Evolutionary conservation across 2,113 vertebrate species (phyloP).

Genomic region (Tragelaphus buxtoni): DNA sequence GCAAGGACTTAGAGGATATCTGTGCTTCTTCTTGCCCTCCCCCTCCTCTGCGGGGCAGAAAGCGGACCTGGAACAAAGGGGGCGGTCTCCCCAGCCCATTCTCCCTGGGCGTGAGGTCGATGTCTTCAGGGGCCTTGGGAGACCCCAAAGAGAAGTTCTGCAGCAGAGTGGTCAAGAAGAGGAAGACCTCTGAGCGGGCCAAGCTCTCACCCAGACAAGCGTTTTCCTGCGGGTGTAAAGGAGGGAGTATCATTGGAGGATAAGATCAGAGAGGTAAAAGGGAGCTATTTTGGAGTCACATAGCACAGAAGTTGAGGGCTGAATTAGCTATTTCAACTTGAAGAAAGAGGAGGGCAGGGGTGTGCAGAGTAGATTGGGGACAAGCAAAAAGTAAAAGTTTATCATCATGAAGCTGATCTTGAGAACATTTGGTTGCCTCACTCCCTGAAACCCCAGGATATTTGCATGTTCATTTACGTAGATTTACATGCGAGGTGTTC

Average conservation of each 20-base stretch:
- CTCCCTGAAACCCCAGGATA: rapidly evolving
- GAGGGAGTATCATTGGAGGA: neutral
- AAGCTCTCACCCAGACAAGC: neutral
- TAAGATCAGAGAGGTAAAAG: neutral
- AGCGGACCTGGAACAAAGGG: neutral
- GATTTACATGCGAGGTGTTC: neutral
- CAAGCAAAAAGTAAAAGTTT: neutral
- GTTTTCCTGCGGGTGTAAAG: neutral
- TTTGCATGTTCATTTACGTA: neutral
- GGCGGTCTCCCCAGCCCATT: neutral
- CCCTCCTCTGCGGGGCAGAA: neutral
- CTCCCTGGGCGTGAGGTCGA: rapidly evolving
- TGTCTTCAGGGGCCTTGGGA: neutral
- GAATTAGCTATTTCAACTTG: neutral
- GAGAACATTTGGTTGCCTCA: neutral
- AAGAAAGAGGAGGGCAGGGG: neutral
- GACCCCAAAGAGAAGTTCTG: constrained; percentile 3
- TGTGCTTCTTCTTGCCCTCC: neutral
- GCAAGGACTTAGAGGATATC: neutral
- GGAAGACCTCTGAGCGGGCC: neutral
- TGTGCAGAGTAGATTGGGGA: too few relatives aligned
- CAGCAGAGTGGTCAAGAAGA: neutral
- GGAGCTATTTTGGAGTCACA: neutral
- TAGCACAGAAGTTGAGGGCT: neutral
- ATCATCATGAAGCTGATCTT: neutral